Evolutionary conservation across 2,888 invertebrate species (phyloP).

Genomic region (Leptopilina myrica): DNA sequence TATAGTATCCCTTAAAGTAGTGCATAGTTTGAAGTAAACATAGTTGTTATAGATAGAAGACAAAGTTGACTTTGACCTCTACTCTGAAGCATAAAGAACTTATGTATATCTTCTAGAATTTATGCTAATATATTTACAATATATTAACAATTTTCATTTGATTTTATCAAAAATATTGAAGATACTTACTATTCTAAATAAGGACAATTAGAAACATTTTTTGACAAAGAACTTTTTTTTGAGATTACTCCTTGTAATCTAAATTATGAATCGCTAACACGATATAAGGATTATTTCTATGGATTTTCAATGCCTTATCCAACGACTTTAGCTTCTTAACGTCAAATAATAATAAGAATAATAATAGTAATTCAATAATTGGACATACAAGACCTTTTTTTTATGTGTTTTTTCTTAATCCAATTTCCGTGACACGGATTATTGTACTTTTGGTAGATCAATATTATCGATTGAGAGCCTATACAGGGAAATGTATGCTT

Average conservation of each 20-base stretch:
- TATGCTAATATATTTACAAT: not conserved
- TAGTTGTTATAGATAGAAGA: conserved; percentile 4
- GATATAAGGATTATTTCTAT: not conserved
- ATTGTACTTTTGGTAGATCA: conserved; percentile 53
- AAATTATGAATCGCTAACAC: not conserved
- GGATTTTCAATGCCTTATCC: not conserved
- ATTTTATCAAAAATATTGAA: not conserved
- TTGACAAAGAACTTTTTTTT: not conserved
- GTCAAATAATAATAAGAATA: conserved; percentile 1
- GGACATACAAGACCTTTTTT: not conserved
- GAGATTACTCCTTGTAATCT: not conserved
- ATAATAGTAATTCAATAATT: not conserved
- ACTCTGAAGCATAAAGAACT: not conserved
- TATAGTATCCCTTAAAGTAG: not conserved
- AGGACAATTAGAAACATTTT: not conserved
- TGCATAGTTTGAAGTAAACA: not conserved
- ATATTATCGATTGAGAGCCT: conserved; percentile 55
- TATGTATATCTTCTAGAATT: not conserved
- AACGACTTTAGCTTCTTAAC: not conserved
- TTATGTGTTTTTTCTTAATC: conserved; percentile 50
- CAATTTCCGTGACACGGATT: conserved; percentile 58
- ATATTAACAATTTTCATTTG: not conserved
- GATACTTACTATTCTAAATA: no score
- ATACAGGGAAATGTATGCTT: conserved; percentile 36
- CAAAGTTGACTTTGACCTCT: conserved; percentile 22